Evolutionary conservation across 2,888 invertebrate genomes (phyloP).

Genomic region (Tuta absoluta): DNA sequence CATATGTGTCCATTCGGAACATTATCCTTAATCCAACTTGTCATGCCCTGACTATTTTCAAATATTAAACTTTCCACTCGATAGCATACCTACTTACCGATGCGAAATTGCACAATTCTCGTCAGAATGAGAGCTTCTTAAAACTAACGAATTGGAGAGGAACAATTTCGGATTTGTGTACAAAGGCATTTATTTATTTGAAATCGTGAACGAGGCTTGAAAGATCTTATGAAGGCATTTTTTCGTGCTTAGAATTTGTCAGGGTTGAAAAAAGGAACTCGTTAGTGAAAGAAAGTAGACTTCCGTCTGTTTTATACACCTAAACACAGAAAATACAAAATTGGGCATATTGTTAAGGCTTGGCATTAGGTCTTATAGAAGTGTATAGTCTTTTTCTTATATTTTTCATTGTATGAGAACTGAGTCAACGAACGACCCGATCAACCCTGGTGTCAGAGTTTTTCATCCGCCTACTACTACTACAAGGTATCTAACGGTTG

Average conservation of each 20-base stretch:
- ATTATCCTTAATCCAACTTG: too few relatives aligned
- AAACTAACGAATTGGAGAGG: conserved; percentile 27
- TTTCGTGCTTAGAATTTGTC: background rate
- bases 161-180: conserved; percentile 18
- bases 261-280: background rate
- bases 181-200: conserved; percentile 10
- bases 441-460: too few relatives aligned
- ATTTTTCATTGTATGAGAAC: too few relatives aligned
- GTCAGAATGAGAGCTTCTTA: conserved; percentile 27
- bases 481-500: too few relatives aligned
- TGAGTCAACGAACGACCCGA: too few relatives aligned
- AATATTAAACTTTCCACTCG: background rate
- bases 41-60: too few relatives aligned
- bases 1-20: too few relatives aligned
- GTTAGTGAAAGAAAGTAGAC: background rate
- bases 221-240: conserved; percentile 5
- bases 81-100: conserved; percentile 24
- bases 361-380: too few relatives aligned
- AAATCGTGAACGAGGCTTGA: conserved; percentile 8
- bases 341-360: too few relatives aligned
- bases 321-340: too few relatives aligned
- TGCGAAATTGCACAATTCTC: conserved; percentile 26
- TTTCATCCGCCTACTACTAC: too few relatives aligned
- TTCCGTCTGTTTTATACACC: background rate
- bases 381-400: too few relatives aligned